These are phyloP conservation scores for Eretmochelys imbricata DNA, from an alignment of 2,113 vertebrate species.

Conservation along the genomic window DNA sequence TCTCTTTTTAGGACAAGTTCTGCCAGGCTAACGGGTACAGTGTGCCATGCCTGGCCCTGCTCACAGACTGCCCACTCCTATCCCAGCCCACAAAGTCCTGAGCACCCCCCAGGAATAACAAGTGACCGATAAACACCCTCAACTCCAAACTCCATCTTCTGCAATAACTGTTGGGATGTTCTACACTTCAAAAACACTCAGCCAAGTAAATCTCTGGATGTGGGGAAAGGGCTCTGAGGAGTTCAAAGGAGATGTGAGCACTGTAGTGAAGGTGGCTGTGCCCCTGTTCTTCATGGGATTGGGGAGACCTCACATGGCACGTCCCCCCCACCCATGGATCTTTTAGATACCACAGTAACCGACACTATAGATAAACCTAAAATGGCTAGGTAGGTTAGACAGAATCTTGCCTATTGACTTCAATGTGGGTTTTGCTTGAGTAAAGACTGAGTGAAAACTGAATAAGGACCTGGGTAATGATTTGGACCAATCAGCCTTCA, in stretches of 20 bases:
- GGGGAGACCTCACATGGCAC: not conserved
- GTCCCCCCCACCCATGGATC: not conserved
- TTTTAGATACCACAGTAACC: not conserved
- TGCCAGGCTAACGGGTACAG: not conserved
- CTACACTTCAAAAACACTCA: not conserved
- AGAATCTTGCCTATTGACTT: not conserved
- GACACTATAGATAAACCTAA: not conserved
- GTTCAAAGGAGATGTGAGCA: not conserved
- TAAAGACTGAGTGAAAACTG: not conserved
- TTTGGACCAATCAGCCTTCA: not conserved
- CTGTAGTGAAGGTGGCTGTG: not conserved
- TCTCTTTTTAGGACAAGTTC: not conserved
- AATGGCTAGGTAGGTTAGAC: not conserved
- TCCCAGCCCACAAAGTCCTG: not conserved
- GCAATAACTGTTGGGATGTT: not conserved
- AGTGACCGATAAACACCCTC: not conserved
- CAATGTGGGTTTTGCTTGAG: not conserved
- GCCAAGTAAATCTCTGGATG: not conserved
- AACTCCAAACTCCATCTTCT: not conserved
- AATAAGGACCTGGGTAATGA: not conserved
- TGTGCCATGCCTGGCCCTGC: not conserved
- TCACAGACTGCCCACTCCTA: not conserved
- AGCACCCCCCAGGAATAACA: not conserved
- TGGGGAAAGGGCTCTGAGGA: rapidly evolving
- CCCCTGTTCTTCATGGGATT: rapidly evolving